Evolutionary conservation across 1,140 invertebrate species (phyloP).

Genomic region (Drosophila prosaltans): DNA sequence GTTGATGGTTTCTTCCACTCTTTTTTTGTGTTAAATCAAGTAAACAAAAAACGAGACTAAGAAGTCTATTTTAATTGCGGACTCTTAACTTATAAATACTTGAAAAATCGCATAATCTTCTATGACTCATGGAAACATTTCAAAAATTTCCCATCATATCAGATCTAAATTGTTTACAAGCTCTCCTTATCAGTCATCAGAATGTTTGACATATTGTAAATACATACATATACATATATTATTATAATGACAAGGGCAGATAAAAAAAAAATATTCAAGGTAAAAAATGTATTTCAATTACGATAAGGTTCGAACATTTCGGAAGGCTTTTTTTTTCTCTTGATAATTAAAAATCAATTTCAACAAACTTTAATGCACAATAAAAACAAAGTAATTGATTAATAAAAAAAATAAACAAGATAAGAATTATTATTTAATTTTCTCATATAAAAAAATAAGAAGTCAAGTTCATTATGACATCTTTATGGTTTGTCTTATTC

Average conservation of each 20-base stretch:
- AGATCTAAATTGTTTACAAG: conserved; percentile 5
- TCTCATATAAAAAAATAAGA: background rate
- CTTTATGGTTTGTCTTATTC: background rate
- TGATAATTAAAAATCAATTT: conserved; percentile 13
- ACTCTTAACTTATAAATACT: no score
- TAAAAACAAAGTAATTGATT: background rate
- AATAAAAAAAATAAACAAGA: background rate
- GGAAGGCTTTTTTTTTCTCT: no score
- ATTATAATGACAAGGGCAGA: background rate
- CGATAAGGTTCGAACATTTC: conserved; percentile 6
- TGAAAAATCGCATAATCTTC: background rate
- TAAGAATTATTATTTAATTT: background rate
- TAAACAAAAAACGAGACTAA: background rate
- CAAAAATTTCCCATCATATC: conserved; percentile 8
- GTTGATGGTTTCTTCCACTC: background rate
- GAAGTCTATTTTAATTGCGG: background rate
- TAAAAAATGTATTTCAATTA: conserved; percentile 13
- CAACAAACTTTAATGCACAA: background rate
- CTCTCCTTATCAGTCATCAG: background rate
- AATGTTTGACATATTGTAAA: conserved; percentile 18
- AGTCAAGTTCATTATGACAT: background rate
- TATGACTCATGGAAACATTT: conserved; percentile 3
- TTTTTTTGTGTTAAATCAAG: background rate
- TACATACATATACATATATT: background rate
- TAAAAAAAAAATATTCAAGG: background rate